Evolutionary conservation across 2,113 vertebrate genomes (phyloP).

Genomic region (Gymnorhina tibicen): DNA sequence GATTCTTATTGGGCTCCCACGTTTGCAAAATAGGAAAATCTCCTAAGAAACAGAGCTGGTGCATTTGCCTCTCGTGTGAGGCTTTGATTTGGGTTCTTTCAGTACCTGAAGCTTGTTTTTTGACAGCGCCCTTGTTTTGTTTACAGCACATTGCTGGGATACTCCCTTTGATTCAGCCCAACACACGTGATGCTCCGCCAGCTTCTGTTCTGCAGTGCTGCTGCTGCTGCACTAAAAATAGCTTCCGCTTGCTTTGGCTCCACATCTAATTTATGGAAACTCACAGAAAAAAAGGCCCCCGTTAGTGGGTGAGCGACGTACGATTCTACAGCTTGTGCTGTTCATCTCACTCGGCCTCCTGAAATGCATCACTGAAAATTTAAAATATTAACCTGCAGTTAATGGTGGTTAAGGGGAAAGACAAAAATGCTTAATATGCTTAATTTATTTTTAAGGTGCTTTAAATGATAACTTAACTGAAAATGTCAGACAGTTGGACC

Average conservation of each 20-base stretch:
- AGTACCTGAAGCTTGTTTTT: constrained; percentile 76
- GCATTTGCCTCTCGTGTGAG: background rate
- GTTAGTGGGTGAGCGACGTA: constrained; percentile 65
- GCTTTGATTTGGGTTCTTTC: constrained; percentile 1
- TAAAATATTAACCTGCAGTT: background rate
- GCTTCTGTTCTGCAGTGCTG: constrained; percentile 88
- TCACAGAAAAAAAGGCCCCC: constrained; percentile 72
- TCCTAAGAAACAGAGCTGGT: background rate
- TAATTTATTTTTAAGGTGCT: background rate
- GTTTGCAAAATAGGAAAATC: constrained; percentile 43
- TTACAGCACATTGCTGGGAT: constrained; percentile 89
- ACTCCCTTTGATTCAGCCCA: constrained; percentile 88
- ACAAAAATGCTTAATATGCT: background rate
- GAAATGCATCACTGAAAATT: background rate
- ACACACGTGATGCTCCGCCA: constrained; percentile 82
- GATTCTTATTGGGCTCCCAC: background rate
- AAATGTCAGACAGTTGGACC: background rate
- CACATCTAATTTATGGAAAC: constrained; percentile 90
- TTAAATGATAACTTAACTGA: background rate
- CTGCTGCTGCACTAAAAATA: constrained; percentile 85
- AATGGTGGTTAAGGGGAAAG: background rate
- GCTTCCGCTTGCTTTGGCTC: constrained; percentile 86
- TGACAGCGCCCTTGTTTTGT: constrained; percentile 86
- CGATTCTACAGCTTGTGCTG: constrained; percentile 33
- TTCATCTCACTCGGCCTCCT: background rate